Conservation (phyloP, 1,140 invertebrate genomes). For the Oryzaephilus surinamensis region DNA sequence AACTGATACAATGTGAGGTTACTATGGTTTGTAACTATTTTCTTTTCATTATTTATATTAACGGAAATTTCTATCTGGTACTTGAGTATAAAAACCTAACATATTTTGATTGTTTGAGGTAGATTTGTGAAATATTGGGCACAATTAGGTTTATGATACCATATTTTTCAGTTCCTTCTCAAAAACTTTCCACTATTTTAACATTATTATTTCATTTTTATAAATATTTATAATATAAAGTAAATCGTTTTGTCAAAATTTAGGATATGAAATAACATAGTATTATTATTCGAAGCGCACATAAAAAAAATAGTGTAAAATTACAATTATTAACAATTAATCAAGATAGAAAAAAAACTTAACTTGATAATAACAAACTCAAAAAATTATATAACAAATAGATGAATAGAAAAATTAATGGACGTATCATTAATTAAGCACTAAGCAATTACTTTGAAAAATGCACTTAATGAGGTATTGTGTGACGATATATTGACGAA, state of each 20-base stretch:
- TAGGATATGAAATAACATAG: too few relatives aligned
- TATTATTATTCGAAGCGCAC: too few relatives aligned
- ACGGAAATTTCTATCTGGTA: conserved; percentile 28
- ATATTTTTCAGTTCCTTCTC: conserved; percentile 25
- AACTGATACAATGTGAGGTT: conserved; percentile 21
- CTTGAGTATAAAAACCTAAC: conserved; percentile 30
- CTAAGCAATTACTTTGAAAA: conserved; percentile 14
- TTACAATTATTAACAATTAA: too few relatives aligned
- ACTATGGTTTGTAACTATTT: conserved; percentile 28
- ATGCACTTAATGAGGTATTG: conserved; percentile 23
- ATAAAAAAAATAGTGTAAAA: too few relatives aligned
- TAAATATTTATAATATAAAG: too few relatives aligned
- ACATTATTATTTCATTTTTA: too few relatives aligned
- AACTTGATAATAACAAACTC: too few relatives aligned
- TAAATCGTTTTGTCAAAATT: too few relatives aligned
- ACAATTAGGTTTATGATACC: conserved; percentile 28
- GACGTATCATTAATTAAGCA: conserved; percentile 13
- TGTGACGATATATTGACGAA: neutral
- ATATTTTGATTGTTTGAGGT: conserved; percentile 36
- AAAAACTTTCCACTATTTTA: conserved; percentile 32
- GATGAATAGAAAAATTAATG: too few relatives aligned
- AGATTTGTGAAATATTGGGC: conserved; percentile 28
- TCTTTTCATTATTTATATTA: too few relatives aligned
- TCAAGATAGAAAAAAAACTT: too few relatives aligned
- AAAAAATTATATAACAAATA: too few relatives aligned